Evolutionary conservation across 2,888 invertebrate species (phyloP), one percentile per base, ranked within the genome.

Genomic region (Caenorhabditis sp.): DNA sequence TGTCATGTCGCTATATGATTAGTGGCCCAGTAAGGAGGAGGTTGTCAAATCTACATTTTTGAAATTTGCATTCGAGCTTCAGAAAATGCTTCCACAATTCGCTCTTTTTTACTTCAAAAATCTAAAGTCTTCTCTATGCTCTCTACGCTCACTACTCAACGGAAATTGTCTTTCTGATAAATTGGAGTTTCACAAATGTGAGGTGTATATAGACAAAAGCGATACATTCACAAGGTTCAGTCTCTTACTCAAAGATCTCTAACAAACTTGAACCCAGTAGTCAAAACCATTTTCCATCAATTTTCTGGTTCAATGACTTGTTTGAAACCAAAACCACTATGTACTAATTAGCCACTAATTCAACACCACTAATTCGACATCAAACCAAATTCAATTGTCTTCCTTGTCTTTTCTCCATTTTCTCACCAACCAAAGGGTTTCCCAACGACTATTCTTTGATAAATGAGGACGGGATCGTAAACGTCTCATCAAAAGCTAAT

Each of bases 391-490:
- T 47, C 47, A 38, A 41, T 26, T 1, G 19, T 44, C 44, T n/a
- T 58, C 22, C 19, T 51, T 31, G 14, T 31, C 24, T 54, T 35
- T n/a, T n/a, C 54, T 41, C 61, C 31, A 35, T 35, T 73, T 49
- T 73, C n/a, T n/a, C n/a, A n/a, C 63, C 41, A 44, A 64, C 51
- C 64, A 54, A 73, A 28, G 63, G 63, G 63, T 63, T 44, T 63
- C 41, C 44, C 63, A 22, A 24, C 2, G 64, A 12, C 7, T 51
- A 14, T 12, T n/a, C 26, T 28, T 14, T 12, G 54, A 54, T 54
- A 54, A 44, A 76, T 54, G 54, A 22, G 49, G 77, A 77, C 79
- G 58, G 28, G 63, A 79, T 58, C 31, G 19, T 79, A 24, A 70
- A 77, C 63, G 64, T 56, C 61, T 35, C 2, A 47, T 22, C 38